Base-by-base conservation (phyloP, 2,797 vertebrate species). In the Pipistrellus pygmaeus region DNA sequence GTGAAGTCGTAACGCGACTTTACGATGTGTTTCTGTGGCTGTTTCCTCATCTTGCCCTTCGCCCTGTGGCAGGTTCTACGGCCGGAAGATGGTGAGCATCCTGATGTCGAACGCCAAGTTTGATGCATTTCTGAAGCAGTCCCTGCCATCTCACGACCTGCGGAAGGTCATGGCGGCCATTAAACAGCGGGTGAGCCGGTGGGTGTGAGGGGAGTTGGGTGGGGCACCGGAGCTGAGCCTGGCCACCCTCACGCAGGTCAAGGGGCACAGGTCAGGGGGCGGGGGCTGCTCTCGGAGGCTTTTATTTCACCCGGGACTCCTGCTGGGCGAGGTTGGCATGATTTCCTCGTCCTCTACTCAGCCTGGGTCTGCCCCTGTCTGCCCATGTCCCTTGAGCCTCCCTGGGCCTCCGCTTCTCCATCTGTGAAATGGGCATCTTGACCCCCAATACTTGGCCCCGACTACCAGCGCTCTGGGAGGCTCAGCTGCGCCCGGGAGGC, bases 31-130 rank as follows among this genome's bases (percentile, higher is more conserved):
- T 57, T 75, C n/a, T 10, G 20, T 17, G 60, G 46, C 80, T 46
- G 41, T 64, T 60, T 66, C 35, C 62, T 95, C 94, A 3, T 85
- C 85, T 72, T 13, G 21, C 38, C 21, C 38, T 38, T 90, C 95
- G 30, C 87, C 7, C 88, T 32, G 0, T 7, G 71, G 76, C 96
- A 98, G 98, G 86, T 95, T 94, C 95, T 98, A 97, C 1, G 98
- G 98, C 44, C 76, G 93, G 69, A 97, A 97, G 96, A 98, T 98
- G 97, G 94, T 98, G 94, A 93, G 71, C 2, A 32, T 97, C 17
- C 48, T 98, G 85, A 98, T 98, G 96, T 94, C 20, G 0, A 96
- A 98, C 32, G 9, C 69, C 1, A 97, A 98, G 78, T 97, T 97
- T 30, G 95, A 98, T 1, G 89, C 2, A 0, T 96, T 97, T 90